phyloP scores from a whole-genome alignment of 1,140 invertebrate species.

The Oryzaephilus surinamensis region DNA sequence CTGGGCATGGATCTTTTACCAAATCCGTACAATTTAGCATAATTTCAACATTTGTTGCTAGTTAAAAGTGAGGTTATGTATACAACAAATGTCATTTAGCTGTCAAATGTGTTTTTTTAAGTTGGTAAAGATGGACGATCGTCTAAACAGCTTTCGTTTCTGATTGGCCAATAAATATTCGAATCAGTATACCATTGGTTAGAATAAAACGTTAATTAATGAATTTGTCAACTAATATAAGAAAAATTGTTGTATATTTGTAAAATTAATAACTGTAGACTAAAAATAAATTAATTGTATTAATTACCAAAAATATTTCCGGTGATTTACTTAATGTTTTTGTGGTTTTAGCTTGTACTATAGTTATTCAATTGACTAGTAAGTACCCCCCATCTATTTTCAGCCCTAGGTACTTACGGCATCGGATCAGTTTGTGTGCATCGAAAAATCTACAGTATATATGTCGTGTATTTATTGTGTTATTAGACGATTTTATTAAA shows the following conservation, averaged over 20 bases:
- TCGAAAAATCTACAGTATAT: conserved; percentile 25
- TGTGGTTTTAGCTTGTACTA: background rate
- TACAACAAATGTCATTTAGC: too few species aligned
- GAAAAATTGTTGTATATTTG: background rate
- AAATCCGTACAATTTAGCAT: conserved; percentile 94
- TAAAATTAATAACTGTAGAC: too few species aligned
- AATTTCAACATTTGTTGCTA: too few species aligned
- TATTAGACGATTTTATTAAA: background rate
- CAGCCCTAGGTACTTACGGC: conserved; percentile 38
- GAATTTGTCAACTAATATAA: background rate
- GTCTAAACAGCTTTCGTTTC: background rate
- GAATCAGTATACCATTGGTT: background rate
- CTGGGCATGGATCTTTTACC: conserved; percentile 51
- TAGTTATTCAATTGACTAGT: conserved; percentile 1
- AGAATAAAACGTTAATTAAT: background rate
- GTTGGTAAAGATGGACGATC: background rate
- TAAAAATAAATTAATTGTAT: background rate
- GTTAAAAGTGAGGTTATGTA: background rate
- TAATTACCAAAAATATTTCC: background rate
- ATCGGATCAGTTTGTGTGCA: conserved; percentile 30
- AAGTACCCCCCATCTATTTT: conserved; percentile 36
- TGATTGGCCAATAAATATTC: background rate
- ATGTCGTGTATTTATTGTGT: background rate
- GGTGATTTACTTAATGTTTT: background rate
- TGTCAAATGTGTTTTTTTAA: too few species aligned